Evolutionary conservation across 2,113 vertebrate genomes (phyloP).

Genomic region (Poicephalus gulielmi): DNA sequence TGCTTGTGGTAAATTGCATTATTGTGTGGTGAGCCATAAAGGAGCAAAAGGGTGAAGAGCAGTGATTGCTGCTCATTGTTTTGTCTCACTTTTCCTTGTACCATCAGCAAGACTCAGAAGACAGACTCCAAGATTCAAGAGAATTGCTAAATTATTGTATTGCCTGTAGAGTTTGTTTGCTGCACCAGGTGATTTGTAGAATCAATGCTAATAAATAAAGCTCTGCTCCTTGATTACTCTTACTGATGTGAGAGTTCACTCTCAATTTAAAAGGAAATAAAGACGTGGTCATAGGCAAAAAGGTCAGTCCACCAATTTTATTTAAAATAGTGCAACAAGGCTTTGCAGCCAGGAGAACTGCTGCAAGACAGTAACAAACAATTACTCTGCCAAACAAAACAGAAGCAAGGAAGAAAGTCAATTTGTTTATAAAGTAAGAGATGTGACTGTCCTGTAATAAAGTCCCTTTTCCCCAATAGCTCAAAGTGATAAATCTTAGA

Average conservation of each 20-base stretch:
- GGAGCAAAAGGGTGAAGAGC: constrained; percentile 16
- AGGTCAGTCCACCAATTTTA: constrained; percentile 33
- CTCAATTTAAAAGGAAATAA: constrained; percentile 59
- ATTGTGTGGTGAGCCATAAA: constrained; percentile 24
- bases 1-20: constrained; percentile 43
- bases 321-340: constrained; percentile 24
- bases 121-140: background rate
- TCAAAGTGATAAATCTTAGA: background rate
- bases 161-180: constrained; percentile 13
- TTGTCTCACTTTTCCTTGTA: background rate
- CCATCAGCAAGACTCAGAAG: background rate
- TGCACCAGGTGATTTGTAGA: constrained; percentile 14
- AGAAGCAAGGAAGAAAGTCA: constrained; percentile 29
- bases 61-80: constrained; percentile 36
- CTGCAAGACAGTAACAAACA: constrained; percentile 23
- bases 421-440: constrained; percentile 46
- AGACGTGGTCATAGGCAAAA: constrained; percentile 5
- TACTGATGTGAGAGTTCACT: constrained; percentile 27
- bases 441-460: constrained; percentile 23
- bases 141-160: constrained; percentile 22
- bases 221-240: constrained; percentile 33
- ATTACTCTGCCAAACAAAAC: constrained; percentile 60
- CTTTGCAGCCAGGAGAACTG: background rate
- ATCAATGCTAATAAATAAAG: constrained; percentile 56
- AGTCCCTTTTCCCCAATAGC: background rate